Conservation (phyloP, 2,797 vertebrate species). For the Holocentrus rufus region DNA sequence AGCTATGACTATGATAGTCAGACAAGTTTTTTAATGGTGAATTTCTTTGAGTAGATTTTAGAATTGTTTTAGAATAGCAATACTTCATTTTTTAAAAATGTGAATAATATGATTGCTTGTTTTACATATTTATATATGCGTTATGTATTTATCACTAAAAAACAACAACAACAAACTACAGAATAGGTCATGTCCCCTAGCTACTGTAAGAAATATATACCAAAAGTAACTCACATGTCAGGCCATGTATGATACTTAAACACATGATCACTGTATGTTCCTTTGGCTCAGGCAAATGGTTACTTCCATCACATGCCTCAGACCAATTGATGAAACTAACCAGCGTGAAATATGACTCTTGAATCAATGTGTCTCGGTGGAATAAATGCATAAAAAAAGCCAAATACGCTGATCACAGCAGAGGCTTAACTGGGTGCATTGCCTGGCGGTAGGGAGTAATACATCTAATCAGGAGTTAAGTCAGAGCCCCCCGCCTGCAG, state of each 20-base stretch:
- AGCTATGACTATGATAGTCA: too few relatives aligned
- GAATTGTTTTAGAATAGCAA: too few relatives aligned
- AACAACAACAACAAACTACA: too few relatives aligned
- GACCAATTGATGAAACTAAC: conserved; percentile 1
- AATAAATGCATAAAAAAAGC: not conserved
- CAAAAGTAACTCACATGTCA: not conserved
- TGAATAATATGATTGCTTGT: too few relatives aligned
- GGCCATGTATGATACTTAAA: not conserved
- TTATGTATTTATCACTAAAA: too few relatives aligned
- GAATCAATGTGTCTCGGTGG: not conserved
- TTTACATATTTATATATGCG: too few relatives aligned
- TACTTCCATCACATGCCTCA: not conserved
- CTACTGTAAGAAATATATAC: too few relatives aligned
- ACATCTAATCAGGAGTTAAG: not conserved
- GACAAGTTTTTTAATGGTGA: too few relatives aligned
- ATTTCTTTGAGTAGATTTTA: too few relatives aligned
- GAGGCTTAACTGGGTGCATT: not conserved
- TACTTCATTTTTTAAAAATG: too few relatives aligned
- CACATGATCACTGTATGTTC: not conserved
- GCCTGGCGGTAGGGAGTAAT: not conserved
- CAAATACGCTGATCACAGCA: not conserved
- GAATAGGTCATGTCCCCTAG: too few relatives aligned
- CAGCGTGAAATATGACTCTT: not conserved
- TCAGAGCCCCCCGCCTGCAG: not conserved
- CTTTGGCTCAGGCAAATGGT: not conserved